Percentiles rank a stretch among this genome's conserved stretches.
phyloP scores from a whole-genome alignment of 2,888 invertebrate species.

The Eilema griseolum region DNA sequence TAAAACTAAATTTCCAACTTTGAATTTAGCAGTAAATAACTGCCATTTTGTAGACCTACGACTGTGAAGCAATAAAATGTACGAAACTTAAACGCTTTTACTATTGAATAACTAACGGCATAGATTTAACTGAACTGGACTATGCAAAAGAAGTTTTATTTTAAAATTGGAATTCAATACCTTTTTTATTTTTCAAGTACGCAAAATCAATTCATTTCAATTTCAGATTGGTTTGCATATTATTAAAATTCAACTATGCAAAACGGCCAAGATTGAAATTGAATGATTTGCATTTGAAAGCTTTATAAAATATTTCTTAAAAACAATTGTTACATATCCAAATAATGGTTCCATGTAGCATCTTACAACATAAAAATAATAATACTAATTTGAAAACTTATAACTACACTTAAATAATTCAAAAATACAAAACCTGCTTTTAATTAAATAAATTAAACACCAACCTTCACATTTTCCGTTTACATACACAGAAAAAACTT shows the following conservation, averaged over 20 bases:
- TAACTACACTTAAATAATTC: conserved; percentile 20
- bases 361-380: conserved; percentile 23
- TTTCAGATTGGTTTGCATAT: conserved; percentile 16
- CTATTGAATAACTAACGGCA: background rate
- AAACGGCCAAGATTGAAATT: conserved; percentile 11
- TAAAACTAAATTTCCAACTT: background rate
- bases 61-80: background rate
- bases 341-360: conserved; percentile 43
- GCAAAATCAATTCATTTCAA: conserved; percentile 14
- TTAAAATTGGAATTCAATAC: background rate
- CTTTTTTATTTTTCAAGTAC: background rate
- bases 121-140: too few species aligned
- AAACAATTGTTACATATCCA: conserved; percentile 46
- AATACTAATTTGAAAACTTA: conserved; percentile 33
- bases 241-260: conserved; percentile 13
- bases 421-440: conserved; percentile 19
- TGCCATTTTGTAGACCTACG: background rate
- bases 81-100: background rate
- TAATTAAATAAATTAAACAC: conserved; percentile 38
- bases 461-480: conserved; percentile 66
- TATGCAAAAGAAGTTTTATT: background rate
- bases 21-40: background rate
- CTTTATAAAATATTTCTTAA: conserved; percentile 47
- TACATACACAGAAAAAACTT: conserved; percentile 53
- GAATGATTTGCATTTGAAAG: conserved; percentile 48